Conservation (phyloP, 2,113 vertebrate genomes). For the Coturnix japonica region DNA sequence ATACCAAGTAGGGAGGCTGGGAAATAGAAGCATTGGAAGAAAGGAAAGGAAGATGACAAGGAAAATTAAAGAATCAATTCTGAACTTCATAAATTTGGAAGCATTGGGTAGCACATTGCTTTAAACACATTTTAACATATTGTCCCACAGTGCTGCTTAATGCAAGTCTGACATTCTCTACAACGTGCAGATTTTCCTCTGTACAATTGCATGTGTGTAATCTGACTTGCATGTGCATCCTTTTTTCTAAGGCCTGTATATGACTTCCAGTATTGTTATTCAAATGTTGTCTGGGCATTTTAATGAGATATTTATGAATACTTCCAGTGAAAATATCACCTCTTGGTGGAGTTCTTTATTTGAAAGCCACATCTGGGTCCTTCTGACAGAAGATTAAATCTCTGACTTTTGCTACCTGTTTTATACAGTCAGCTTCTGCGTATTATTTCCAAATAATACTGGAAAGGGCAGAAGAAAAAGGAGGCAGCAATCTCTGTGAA, state of each 20-base stretch:
- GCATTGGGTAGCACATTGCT: not conserved
- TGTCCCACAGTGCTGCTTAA: not conserved
- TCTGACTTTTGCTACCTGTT: constrained; percentile 14
- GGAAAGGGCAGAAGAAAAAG: not conserved
- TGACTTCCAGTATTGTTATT: not conserved
- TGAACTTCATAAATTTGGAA: not conserved
- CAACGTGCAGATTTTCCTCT: not conserved
- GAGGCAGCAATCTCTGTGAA: not conserved
- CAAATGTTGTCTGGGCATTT: not conserved
- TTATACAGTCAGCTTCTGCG: not conserved
- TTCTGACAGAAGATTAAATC: not conserved
- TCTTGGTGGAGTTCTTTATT: not conserved
- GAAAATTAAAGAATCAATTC: not conserved
- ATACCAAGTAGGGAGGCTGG: not conserved
- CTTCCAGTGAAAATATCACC: not conserved
- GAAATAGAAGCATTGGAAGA: not conserved
- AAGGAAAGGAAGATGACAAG: not conserved
- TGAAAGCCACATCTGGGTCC: not conserved
- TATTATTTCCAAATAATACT: not conserved
- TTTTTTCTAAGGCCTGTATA: not conserved
- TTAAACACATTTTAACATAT: not conserved
- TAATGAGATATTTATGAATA: not conserved
- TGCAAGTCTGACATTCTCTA: not conserved
- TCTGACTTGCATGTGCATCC: not conserved
- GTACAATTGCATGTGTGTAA: not conserved